Conservation (phyloP, 2,113 vertebrate genomes). For the Catharus fuscescens region DNA sequence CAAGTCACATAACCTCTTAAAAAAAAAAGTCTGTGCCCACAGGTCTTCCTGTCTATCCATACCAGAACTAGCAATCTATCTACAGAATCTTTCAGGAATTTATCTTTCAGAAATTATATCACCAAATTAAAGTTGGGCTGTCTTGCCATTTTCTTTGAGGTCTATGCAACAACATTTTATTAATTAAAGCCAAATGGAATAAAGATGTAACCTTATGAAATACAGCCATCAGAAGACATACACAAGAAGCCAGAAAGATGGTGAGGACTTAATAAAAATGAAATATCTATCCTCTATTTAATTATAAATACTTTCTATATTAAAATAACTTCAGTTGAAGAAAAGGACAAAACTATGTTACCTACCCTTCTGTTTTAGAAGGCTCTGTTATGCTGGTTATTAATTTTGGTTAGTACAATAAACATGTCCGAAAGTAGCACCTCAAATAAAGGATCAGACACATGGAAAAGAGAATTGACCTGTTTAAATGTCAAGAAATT, state of each 20-base stretch:
- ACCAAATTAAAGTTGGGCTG: neutral
- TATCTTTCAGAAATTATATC: neutral
- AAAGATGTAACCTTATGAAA: neutral
- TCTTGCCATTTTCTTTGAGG: neutral
- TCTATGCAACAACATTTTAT: neutral
- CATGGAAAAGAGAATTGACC: conserved; percentile 1
- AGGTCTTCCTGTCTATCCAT: neutral
- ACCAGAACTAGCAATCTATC: neutral
- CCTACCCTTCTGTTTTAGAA: conserved; percentile 6
- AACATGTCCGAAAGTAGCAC: conserved; percentile 38
- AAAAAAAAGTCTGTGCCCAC: neutral
- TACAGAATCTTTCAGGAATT: too few relatives aligned
- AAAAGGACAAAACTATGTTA: neutral
- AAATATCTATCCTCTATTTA: neutral
- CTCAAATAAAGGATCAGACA: conserved; percentile 45
- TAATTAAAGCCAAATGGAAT: neutral
- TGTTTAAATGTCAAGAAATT: conserved; percentile 64
- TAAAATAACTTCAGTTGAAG: neutral
- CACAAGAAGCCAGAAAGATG: neutral
- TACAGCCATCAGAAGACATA: neutral
- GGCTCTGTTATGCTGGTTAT: conserved; percentile 11
- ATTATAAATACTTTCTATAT: conserved; percentile 11
- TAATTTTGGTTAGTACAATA: conserved; percentile 43
- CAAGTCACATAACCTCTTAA: neutral
- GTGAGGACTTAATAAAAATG: neutral